These are phyloP conservation scores for Manis pentadactyla DNA, from an alignment of 2,797 vertebrate species.

Conservation along the genomic window DNA sequence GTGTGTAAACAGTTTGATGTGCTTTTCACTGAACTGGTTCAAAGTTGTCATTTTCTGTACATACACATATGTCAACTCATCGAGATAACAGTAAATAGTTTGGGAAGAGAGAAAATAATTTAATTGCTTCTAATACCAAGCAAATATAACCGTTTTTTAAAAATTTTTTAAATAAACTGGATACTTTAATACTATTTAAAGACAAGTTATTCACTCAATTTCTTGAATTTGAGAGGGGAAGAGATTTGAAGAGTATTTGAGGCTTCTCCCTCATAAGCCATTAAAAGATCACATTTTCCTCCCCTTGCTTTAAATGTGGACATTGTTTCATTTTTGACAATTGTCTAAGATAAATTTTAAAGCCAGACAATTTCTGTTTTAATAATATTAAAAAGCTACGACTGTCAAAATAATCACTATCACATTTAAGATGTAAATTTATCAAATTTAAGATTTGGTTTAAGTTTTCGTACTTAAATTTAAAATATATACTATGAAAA, in stretches of 20 bases:
- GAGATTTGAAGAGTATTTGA: background rate
- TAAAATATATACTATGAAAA: background rate
- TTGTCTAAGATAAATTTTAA: slow-evolving; percentile 5
- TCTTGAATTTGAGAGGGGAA: background rate
- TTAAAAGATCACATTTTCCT: background rate
- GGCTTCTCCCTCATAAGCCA: background rate
- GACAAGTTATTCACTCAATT: background rate
- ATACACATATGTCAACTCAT: background rate
- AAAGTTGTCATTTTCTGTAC: background rate
- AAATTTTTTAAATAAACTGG: background rate
- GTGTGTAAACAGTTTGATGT: background rate
- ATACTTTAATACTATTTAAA: slow-evolving; percentile 10
- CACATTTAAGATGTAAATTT: background rate
- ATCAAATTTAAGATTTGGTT: background rate
- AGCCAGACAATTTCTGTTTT: slow-evolving; percentile 6
- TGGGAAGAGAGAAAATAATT: background rate
- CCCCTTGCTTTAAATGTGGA: background rate
- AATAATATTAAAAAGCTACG: background rate
- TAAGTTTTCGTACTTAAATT: background rate
- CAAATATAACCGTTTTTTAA: background rate
- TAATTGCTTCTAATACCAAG: slow-evolving; percentile 20
- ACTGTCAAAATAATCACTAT: slow-evolving; percentile 18
- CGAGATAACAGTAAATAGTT: background rate
- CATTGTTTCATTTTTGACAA: slow-evolving; percentile 26
- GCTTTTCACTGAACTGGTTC: background rate